Evolutionary conservation across 2,113 vertebrate genomes (phyloP).

Genomic region (Manacus vitellinus): DNA sequence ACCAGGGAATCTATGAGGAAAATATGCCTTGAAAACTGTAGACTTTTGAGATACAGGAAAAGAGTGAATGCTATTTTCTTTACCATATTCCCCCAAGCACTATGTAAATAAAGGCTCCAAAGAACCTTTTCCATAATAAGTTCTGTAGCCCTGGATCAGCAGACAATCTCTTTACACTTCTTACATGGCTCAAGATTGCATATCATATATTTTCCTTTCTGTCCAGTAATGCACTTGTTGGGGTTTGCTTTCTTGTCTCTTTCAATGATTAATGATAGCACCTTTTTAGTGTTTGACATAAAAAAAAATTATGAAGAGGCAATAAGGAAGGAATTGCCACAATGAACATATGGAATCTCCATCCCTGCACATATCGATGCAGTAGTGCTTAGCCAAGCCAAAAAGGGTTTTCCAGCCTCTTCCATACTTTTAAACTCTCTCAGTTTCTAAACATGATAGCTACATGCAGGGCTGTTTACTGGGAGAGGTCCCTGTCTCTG

Average conservation of each 20-base stretch:
- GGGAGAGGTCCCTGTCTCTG: background rate
- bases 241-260: background rate
- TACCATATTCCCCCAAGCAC: background rate
- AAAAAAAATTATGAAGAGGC: background rate
- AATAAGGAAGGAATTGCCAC: background rate
- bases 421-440: background rate
- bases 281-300: background rate
- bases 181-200: background rate
- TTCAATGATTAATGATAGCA: background rate
- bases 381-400: background rate
- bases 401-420: background rate
- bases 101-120: background rate
- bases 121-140: background rate
- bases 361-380: background rate
- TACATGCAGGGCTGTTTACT: background rate
- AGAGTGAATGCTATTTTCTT: background rate
- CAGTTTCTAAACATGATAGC: background rate
- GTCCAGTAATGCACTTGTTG: background rate
- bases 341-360: background rate
- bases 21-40: background rate
- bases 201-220: background rate
- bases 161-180: background rate
- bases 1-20: background rate
- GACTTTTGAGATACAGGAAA: background rate
- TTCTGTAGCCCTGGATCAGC: background rate